Evolutionary conservation across 2,797 vertebrate genomes (phyloP).

Genomic region (Acropternis orthonyx): DNA sequence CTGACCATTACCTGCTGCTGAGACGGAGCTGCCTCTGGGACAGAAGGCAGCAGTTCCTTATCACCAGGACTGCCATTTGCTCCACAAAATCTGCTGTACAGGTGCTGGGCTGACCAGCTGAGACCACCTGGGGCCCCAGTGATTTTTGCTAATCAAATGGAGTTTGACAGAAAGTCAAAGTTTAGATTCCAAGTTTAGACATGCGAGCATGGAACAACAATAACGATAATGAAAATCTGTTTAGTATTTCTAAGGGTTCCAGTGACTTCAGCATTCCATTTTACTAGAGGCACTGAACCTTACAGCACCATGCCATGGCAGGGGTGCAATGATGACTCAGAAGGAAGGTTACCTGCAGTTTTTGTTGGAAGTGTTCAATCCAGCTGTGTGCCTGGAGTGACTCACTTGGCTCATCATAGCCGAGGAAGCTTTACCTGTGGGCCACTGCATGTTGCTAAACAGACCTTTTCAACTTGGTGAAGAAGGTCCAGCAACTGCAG

Average conservation of each 20-base stretch:
- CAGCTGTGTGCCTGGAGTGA: background rate
- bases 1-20: background rate
- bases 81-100: background rate
- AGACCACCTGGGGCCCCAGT: background rate
- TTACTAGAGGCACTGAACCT: background rate
- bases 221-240: background rate
- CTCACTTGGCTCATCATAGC: background rate
- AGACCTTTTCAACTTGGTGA: background rate
- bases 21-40: background rate
- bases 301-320: background rate
- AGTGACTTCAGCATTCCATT: background rate
- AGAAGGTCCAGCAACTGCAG: background rate
- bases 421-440: background rate
- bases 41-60: background rate
- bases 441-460: background rate
- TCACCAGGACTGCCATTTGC: background rate
- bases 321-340: background rate
- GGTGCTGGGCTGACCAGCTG: background rate
- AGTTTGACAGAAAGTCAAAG: background rate
- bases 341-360: background rate
- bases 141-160: constrained; percentile 8
- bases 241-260: background rate
- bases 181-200: background rate
- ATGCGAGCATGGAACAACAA: background rate
- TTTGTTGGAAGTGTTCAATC: background rate